Base-by-base conservation (phyloP, 2,888 invertebrate species). In the Sycophila texana region DNA sequence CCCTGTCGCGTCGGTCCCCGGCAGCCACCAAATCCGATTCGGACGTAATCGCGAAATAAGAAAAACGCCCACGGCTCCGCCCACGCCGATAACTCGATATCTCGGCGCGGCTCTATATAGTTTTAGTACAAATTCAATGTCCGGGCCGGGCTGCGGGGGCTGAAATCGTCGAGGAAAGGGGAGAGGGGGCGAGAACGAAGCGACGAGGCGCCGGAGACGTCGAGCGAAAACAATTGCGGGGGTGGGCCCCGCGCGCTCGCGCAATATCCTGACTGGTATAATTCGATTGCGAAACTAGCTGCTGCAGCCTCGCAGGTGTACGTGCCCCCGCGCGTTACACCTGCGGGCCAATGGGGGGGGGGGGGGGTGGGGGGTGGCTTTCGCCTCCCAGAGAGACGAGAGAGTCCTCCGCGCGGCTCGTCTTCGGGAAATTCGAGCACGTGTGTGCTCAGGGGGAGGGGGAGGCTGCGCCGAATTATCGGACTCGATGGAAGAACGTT, bases 181-280 rank as follows among this genome's bases (percentile, higher is more conserved):
- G 49, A 4, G 22, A 30, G 72, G 30, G 53, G 53, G 39, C 39
- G 22, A 20, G 58, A 26, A 26, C 26, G 26, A 26, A 26, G 26
- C 26, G 26, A 1, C 26, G 26, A 82, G 83, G 81, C 84, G 84
- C 82, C 89, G 89, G 88, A 88, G 89, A 89, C 88, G 89, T 88
- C 88, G 89, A 88, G 88, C 89, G 89, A 89, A 90, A 90, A 90
- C 90, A 90, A 90, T 90, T 89, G 89, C 84, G 84, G 85, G 55
- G 30, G 84, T 83, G 84, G 87, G 86, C 86, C 85, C 58, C 26
- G 26, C 39, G 51, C n/a, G 87, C 87, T 88, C 89, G 89, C 89
- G 90, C 90, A 90, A 90, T 90, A 90, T 90, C 90, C 90, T 89
- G 90, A 88, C 88, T 88, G 87, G 85, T 86, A 87, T 89, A 87